Base-by-base conservation (phyloP, 2,113 vertebrate species). In the Lonchura striata region DNA sequence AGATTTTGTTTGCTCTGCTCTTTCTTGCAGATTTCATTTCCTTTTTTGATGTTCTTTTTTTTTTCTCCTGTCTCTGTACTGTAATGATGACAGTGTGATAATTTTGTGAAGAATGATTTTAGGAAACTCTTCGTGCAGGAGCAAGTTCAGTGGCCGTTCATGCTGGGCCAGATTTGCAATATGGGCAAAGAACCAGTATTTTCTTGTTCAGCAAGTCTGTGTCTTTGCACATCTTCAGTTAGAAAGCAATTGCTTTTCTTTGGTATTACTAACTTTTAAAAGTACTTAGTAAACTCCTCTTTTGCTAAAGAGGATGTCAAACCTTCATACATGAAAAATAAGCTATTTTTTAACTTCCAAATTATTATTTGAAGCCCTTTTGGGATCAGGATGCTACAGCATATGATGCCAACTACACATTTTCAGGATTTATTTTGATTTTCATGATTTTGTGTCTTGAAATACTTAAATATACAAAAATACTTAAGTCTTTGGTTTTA, bases 391-490 rank as follows among this genome's bases (percentile, higher is more conserved):
- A 47, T 80, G 21, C 24, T 86, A 21, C 9, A 64, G 16, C 4
- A 2, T 52, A 15, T 2, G 4, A 9, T 50, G 17, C 30, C 33
- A 54, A 16, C 59, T 23, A 15, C 14, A 10, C 0, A 2, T 35
- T 66, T 88, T 57, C 28, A n/a, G 35, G 24, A n/a, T 61, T 35
- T 37, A 27, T 25, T 20, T 20, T 31, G 16, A 30, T 60, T 53
- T 52, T 75, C 13, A 11, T 23, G 2, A 8, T 16, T 88, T 25
- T 76, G 33, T 68, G 33, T 83, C 3, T 6, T 68, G 24, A 92
- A 82, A 49, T 63, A 59, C 14, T 65, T 44, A 65, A 24, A 54
- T 44, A 24, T 44, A 19, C 2, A 9, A 19, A 54, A 44, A 7
- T 37, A 23, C 12, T 19, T 9, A 6, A 19, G 27, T 53, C 13